These are phyloP conservation scores for Erynnis tages DNA, from an alignment of 2,888 invertebrate species.

Conservation along the genomic window DNA sequence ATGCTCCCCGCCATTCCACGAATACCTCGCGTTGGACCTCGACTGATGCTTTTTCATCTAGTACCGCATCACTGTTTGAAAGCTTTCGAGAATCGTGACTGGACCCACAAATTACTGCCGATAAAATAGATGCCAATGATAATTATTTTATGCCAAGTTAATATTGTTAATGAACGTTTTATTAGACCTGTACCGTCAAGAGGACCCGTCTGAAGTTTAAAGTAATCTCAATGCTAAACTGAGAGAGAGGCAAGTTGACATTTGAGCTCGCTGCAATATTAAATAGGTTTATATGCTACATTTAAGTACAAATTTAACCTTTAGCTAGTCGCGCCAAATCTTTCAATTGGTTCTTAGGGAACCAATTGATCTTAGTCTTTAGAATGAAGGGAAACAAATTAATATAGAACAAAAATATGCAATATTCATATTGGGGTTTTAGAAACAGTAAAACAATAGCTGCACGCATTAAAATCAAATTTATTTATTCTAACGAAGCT, in stretches of 20 bases:
- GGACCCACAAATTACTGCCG: conserved; percentile 39
- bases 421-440: too few species aligned
- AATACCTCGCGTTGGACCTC: conserved; percentile 70
- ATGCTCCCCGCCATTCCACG: conserved; percentile 77
- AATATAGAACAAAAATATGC: too few species aligned
- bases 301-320: not conserved
- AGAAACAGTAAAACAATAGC: too few species aligned
- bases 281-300: conserved; percentile 3
- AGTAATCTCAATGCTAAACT: conserved; percentile 22
- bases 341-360: not conserved
- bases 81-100: conserved; percentile 46
- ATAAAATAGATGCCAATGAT: too few species aligned
- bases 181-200: too few species aligned
- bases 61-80: conserved; percentile 49
- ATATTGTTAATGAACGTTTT: too few species aligned
- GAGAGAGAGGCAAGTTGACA: conserved; percentile 26
- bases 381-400: too few species aligned
- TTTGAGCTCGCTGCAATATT: conserved; percentile 15
- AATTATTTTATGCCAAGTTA: too few species aligned
- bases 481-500: too few species aligned
- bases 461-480: too few species aligned
- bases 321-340: not conserved
- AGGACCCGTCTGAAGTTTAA: conserved; percentile 9
- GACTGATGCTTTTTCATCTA: conserved; percentile 75
- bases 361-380: too few species aligned